These are phyloP conservation scores for Hipposideros larvatus DNA, from an alignment of 2,797 vertebrate species.

Conservation along the genomic window DNA sequence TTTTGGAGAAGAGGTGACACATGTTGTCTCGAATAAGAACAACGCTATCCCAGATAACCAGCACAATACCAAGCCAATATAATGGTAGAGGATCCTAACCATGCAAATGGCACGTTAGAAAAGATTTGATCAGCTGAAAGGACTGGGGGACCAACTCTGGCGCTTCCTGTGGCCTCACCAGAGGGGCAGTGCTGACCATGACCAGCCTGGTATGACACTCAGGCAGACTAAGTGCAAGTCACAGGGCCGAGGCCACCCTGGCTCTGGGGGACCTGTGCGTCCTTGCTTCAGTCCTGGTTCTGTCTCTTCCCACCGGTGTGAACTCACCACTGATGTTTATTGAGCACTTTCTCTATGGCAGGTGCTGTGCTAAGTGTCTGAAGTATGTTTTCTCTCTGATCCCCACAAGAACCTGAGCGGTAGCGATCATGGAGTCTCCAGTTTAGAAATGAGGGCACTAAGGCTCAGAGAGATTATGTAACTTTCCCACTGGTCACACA, in stretches of 20 bases:
- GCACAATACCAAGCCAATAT: neutral
- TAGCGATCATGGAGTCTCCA: neutral
- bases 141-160: neutral
- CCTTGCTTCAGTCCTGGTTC: neutral
- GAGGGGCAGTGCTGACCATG: neutral
- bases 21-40: neutral
- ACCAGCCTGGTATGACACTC: neutral
- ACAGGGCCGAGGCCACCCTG: neutral
- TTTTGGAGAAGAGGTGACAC: neutral
- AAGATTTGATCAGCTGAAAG: slow-evolving; percentile 59
- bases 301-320: neutral
- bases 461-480: neutral
- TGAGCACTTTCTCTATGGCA: neutral
- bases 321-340: neutral
- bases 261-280: neutral
- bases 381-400: neutral
- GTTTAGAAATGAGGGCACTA: neutral
- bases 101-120: slow-evolving; percentile 20
- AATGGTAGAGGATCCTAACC: neutral
- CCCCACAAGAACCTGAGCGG: neutral
- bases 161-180: slow-evolving; percentile 48
- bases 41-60: slow-evolving; percentile 52
- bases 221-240: neutral
- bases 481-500: neutral
- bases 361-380: neutral